Evolutionary conservation across 2,888 invertebrate genomes (phyloP), one percentile per base, ranked within the genome.

Genomic region (Bellardia bayeri): DNA sequence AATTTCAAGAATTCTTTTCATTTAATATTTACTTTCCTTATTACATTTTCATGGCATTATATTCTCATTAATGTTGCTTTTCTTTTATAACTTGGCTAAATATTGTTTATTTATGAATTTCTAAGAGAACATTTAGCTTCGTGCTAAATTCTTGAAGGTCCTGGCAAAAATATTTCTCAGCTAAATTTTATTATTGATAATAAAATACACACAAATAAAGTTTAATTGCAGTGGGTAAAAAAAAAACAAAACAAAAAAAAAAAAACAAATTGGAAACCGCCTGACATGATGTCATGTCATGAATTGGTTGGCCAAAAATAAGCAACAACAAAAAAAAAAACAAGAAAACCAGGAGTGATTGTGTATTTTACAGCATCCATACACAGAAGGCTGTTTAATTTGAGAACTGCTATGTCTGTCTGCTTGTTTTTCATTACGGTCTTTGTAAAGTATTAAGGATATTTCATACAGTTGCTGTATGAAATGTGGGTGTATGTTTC

Each of bases 151-250:
- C 61, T 45, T 80, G 45, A 74, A 80, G 61, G 61, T 69, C 45
- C 23, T 68, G 30, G 45, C 54, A 3, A 58, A 49, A n/a, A 56
- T 71, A 11, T 49, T 56, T 49, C 11, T 49, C 40, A 79, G 30
- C 30, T 51, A 16, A 66, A 81, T 76, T 64, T 69, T 86, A 66
- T 86, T 80, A 81, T 68, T 82, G 82, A 79, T 82, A 85, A 87
- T 82, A 75, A 85, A 85, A 63, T n/a, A 63, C 56, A 80, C 56
- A 79, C 68, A 79, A 85, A 79, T 64, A 79, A 80, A 86, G 76
- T 85, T 85, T 85, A 84, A 87, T 82, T 87, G 82, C 82, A 82
- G 58, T 45, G 45, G 51, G 72, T 74, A 30, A 78, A 76, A 54
- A 40, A 64, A 54, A 33, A 30, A 45, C 11, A 45, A 1, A 54